Conservation (phyloP, 2,797 vertebrate species). For the Lacerta bilineata region DNA sequence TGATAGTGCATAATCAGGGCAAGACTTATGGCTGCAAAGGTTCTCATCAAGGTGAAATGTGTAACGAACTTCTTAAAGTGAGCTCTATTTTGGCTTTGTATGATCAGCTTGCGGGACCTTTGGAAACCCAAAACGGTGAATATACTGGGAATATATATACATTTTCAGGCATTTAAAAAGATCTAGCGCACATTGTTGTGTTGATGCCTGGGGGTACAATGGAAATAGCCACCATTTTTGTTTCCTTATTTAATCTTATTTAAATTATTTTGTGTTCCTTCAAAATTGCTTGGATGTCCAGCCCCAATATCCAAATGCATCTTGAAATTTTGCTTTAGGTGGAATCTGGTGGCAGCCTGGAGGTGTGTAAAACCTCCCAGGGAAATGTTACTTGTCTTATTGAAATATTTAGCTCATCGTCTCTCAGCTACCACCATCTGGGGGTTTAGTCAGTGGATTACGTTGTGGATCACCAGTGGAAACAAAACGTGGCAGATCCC, state of each 20-base stretch:
- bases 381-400: not conserved
- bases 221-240: too few species aligned
- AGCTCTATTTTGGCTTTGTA: not conserved
- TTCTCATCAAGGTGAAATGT: not conserved
- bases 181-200: not conserved
- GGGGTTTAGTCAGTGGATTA: too few species aligned
- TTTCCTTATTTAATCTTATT: not conserved
- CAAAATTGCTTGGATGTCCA: not conserved
- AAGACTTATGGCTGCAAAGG: not conserved
- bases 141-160: not conserved
- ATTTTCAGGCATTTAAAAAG: not conserved
- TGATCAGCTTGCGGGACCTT: not conserved
- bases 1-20: constrained; percentile 22
- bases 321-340: not conserved
- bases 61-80: not conserved
- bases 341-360: not conserved
- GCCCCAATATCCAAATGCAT: not conserved
- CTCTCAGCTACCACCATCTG: too few species aligned
- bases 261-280: not conserved
- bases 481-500: too few species aligned
- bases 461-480: too few species aligned
- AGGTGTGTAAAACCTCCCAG: too few species aligned
- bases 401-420: too few species aligned
- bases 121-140: not conserved
- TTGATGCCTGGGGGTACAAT: not conserved